Conservation (phyloP, 2,113 vertebrate genomes). For the Zosterops lateralis region DNA sequence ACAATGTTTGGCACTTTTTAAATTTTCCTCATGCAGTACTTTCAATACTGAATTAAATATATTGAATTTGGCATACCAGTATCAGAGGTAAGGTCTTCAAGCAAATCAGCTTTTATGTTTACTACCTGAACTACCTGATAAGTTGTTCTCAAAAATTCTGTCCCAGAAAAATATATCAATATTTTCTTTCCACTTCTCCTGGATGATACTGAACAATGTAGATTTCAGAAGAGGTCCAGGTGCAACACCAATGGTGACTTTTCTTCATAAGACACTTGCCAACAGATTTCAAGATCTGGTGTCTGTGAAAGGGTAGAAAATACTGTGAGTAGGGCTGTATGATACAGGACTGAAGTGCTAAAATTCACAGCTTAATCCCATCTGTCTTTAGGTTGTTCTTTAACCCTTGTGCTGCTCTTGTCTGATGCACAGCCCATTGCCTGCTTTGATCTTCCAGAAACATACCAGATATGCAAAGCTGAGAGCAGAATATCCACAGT, state of each 20-base stretch:
- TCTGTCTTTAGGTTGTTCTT: background rate
- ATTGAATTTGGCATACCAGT: background rate
- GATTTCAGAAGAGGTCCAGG: background rate
- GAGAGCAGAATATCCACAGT: background rate
- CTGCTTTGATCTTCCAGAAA: background rate
- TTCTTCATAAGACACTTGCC: background rate
- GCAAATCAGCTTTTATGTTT: background rate
- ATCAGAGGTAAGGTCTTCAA: background rate
- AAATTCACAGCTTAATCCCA: background rate
- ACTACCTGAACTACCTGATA: background rate
- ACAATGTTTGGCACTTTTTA: background rate
- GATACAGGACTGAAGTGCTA: background rate
- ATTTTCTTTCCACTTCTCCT: background rate
- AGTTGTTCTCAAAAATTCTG: background rate
- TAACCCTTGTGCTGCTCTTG: background rate
- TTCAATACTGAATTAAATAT: background rate
- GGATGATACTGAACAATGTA: background rate
- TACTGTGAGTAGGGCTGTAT: background rate
- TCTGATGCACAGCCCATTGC: background rate
- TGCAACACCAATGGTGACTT: background rate
- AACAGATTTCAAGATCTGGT: background rate
- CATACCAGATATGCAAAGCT: background rate
- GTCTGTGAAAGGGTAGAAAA: background rate
- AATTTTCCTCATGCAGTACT: background rate
- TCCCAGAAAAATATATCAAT: background rate